Base-by-base conservation (phyloP, 2,113 vertebrate genomes). In the Takifugu bimaculatus region DNA sequence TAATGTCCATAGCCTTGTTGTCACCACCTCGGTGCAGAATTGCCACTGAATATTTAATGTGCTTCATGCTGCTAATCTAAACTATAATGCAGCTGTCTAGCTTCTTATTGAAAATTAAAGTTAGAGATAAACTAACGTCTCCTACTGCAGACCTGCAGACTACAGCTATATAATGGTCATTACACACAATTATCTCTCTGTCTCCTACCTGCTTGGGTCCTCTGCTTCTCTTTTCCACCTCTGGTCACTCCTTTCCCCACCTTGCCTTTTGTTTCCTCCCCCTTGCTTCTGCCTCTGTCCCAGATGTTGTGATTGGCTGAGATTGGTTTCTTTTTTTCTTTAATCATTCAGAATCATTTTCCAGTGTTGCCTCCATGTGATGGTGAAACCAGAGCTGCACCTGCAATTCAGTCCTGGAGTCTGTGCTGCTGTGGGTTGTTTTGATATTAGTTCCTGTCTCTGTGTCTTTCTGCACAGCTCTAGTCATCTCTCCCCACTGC, bases 131-230 rank as follows among this genome's bases (percentile, higher is more conserved):
- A 39, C 35, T 39, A 39, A 39, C 6, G 11, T 9, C 7, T 10
- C 35, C 35, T 10, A 39, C 35, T 39, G 35, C 9, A 39, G 35
- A 39, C 35, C 35, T 39, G 35, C 35, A 39, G 35, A 39, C 35
- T 10, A 39, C 35, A 39, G 1, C 9, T 32, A 4, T 32, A 4
- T 32, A 32, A 4, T 32, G 5, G 29, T 39, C 35, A 39, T 39
- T 39, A 39, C 35, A 39, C 6, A 15, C 12, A 11, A 55, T 35
- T 29, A n/a, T 20, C 20, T 29, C 4, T 5, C n/a, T 50, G 54
- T 54, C 10, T 72, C 86, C 62, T 84, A 86, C 83, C 86, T 85
- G 65, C 58, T 47, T 49, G 43, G 10, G 20, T 60, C 60, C 57
- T 62, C 27, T 47, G 45, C 4, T 63, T 58, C 52, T 65, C 35